Evolutionary conservation across 2,113 vertebrate genomes (phyloP), one percentile per base, ranked within the genome.

Genomic region (Rhynchopsitta pachyrhyncha): DNA sequence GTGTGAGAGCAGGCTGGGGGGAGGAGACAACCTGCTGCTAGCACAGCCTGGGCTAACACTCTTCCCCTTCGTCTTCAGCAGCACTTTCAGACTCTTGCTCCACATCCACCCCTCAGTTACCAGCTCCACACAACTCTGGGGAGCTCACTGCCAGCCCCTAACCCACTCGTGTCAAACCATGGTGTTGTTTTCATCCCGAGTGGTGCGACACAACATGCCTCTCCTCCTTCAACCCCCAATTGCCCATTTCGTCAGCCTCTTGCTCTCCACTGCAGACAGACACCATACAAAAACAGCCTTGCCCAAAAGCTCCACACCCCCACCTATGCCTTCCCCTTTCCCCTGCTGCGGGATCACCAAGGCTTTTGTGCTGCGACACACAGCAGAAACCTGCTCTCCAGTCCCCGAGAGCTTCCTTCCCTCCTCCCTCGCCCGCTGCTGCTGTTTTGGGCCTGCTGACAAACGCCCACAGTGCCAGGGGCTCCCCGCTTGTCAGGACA

Each of bases 401-500:
- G 13, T 37, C 69, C 81, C n/a, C 64, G 17, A 78, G 44, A 88
- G 63, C 80, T 85, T 73, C 73, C 55, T 59, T 59, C 13, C 10
- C 78, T 60, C 83, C 62, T 91, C 53, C 39, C 87, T 94, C 6
- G 0, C 53, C 75, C 1, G 2, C 39, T 66, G 77, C 15, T 90
- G 91, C 84, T 95, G 90, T 59, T 91, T 49, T 62, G 90, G 84
- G 82, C 88, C 79, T 23, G 74, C 94, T 93, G 87, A 91, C 87
- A 92, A 93, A 94, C 50, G 0, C 92, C 78, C 73, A 9, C 88
- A 74, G 85, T 76, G 95, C 95, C 95, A 96, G 82, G 95, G 91
- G 77, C 92, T 95, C 91, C 86, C 44, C 15, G 1, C 96, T 52
- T 95, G 96, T 96, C 88, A 55, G 94, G 93, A 90, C 97, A 97